Evolutionary conservation across 2,113 vertebrate genomes (phyloP), one percentile per base, ranked within the genome.

Genomic region (Ptychochromis oligacanthus): DNA sequence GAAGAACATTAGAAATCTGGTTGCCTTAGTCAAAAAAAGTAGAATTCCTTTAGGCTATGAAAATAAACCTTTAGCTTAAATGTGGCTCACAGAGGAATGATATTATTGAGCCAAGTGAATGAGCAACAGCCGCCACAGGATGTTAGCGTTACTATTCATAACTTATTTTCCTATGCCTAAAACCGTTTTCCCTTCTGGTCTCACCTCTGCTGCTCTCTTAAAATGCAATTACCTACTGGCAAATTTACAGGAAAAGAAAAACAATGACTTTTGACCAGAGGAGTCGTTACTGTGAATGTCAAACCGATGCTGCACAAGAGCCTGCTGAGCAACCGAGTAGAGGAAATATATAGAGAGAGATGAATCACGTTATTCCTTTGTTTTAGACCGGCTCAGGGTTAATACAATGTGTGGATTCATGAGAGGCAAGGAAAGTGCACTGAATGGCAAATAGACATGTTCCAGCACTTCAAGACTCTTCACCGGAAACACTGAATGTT

Each of bases 31-130:
- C 26, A 74, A 65, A 76, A 62, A 78, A 82, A 49, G 40, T 81
- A 72, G 70, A 85, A 83, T 87, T 90, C 89, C 91, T 91, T 70
- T 49, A 80, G 82, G 93, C 90, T 84, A 90, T 90, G 86, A 88
- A 94, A 94, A 93, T 90, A 95, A 94, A 93, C 87, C 87, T 93
- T 92, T 91, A 90, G 87, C 91, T 94, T 92, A 91, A 93, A 93
- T 90, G 93, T 92, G 93, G 90, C 93, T 91, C 85, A 92, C 89
- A 81, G 84, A 92, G 93, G 93, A 92, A 93, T 93, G 90, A 87
- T 88, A 92, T 91, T 89, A 92, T 87, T 88, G 90, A 91, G 93
- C 89, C 91, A 93, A 91, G 88, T 79, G 87, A 91, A 93, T 92
- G 92, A 93, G 91, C 89, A 92, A 93, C 88, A 91, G 87, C 93